These are phyloP conservation scores for Zoanthus solanderi DNA, from an alignment of 92 coral and sea anemone genomes.

Conservation along the genomic window DNA sequence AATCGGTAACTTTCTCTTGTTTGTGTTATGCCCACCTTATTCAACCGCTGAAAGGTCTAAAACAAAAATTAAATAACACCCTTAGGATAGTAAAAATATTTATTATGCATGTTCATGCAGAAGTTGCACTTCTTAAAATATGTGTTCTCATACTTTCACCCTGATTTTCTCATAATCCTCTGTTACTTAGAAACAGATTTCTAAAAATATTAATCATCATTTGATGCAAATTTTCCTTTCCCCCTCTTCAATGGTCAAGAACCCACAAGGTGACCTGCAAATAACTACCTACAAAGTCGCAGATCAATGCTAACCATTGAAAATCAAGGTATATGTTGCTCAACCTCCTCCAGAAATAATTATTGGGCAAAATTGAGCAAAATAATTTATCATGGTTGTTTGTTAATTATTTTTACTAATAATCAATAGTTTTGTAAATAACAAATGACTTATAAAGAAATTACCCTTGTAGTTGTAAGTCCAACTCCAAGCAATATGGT, in stretches of 20 bases:
- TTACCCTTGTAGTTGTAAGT: conserved; percentile 30
- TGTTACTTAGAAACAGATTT: not conserved
- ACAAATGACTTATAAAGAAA: conserved; percentile 4
- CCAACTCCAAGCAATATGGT: conserved; percentile 30
- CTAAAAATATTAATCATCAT: not conserved
- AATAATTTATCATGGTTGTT: not conserved
- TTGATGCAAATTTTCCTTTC: not conserved
- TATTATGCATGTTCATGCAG: conserved; percentile 16
- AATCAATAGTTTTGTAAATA: conserved; percentile 20
- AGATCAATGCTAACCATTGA: not conserved
- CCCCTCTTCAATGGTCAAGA: not conserved
- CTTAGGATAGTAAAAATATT: not conserved
- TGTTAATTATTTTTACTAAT: conserved; percentile 7
- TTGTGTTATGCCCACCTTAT: conserved; percentile 56
- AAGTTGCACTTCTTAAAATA: conserved; percentile 5
- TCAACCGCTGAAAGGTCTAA: conserved; percentile 65
- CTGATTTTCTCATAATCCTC: conserved; percentile 10
- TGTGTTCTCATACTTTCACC: conserved; percentile 1
- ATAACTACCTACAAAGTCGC: not conserved
- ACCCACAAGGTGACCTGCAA: not conserved
- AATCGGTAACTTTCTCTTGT: conserved; percentile 51
- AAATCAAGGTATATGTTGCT: not conserved
- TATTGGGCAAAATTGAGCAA: not conserved
- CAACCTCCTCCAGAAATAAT: not conserved
- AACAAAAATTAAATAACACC: conserved; percentile 23